These are phyloP conservation scores for Phalanger gymnotis DNA, from an alignment of 2,797 vertebrate genomes.

Conservation along the genomic window DNA sequence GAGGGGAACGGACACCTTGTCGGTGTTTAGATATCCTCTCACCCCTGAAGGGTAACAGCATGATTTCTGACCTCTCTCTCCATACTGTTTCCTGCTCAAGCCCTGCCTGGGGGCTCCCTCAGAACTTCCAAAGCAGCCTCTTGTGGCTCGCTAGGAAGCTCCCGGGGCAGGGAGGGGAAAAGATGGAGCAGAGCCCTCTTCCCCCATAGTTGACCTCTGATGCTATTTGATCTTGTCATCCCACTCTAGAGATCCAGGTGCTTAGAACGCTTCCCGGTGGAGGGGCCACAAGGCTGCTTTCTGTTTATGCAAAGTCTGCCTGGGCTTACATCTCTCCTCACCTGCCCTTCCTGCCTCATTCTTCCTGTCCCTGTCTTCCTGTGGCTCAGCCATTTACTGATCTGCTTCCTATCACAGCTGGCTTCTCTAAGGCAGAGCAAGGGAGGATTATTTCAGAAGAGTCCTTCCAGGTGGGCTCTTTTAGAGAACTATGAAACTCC, in stretches of 20 bases:
- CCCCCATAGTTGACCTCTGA: background rate
- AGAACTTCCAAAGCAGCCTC: background rate
- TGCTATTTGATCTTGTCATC: background rate
- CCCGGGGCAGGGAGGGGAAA: background rate
- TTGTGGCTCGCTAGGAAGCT: background rate
- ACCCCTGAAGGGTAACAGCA: background rate
- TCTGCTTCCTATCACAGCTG: conserved; percentile 9
- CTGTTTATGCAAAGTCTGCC: conserved; percentile 68
- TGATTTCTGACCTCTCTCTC: background rate
- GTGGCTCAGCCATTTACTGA: conserved; percentile 51
- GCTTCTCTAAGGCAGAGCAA: background rate
- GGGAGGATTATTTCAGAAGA: background rate
- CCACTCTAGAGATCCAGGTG: conserved; percentile 46
- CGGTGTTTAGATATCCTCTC: background rate
- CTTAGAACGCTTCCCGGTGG: background rate
- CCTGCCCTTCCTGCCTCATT: conserved; percentile 61
- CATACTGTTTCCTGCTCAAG: background rate
- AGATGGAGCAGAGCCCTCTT: background rate
- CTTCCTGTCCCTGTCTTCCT: conserved; percentile 62
- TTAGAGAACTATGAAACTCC: background rate
- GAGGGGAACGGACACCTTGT: background rate
- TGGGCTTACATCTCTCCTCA: conserved; percentile 60
- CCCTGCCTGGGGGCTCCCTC: background rate
- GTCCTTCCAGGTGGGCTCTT: background rate
- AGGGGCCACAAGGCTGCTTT: conserved; percentile 50